These are phyloP conservation scores for Xiphorhynchus erythropygius DNA, from an alignment of 2,797 vertebrate species.

Conservation along the genomic window DNA sequence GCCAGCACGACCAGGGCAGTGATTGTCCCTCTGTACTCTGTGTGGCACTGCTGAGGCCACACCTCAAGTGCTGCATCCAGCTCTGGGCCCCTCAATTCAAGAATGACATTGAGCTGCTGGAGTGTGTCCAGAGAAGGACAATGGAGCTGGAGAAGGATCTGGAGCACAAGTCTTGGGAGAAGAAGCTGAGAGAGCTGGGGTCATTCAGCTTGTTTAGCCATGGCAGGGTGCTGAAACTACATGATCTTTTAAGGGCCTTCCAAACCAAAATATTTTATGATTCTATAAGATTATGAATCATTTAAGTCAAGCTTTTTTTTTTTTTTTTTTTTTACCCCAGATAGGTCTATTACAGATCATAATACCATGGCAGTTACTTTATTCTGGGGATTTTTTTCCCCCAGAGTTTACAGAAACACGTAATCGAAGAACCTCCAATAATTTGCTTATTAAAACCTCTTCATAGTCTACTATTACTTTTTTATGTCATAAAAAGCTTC, in stretches of 20 bases:
- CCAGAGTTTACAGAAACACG: neutral
- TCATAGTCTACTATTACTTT: neutral
- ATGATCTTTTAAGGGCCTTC: neutral
- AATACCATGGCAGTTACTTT: neutral
- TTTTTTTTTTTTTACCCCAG: neutral
- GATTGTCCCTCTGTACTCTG: neutral
- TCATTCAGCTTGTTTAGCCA: neutral
- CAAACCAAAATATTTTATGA: neutral
- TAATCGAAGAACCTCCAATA: neutral
- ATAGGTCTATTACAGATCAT: neutral
- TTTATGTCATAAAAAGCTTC: neutral
- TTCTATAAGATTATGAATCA: neutral
- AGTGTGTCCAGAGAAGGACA: no score
- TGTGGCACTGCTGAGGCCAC: neutral
- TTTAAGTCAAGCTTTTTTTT: neutral
- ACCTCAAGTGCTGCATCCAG: neutral
- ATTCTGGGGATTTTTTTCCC: neutral
- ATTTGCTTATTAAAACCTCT: neutral
- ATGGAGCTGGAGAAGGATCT: fast-evolving
- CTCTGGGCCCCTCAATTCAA: neutral
- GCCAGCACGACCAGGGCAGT: neutral
- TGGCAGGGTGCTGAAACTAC: neutral
- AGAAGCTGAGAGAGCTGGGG: neutral
- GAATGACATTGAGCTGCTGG: neutral
- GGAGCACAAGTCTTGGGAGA: neutral